phyloP scores from a whole-genome alignment of 2,888 invertebrate genomes.

The Mimumesa dahlbomi region DNA sequence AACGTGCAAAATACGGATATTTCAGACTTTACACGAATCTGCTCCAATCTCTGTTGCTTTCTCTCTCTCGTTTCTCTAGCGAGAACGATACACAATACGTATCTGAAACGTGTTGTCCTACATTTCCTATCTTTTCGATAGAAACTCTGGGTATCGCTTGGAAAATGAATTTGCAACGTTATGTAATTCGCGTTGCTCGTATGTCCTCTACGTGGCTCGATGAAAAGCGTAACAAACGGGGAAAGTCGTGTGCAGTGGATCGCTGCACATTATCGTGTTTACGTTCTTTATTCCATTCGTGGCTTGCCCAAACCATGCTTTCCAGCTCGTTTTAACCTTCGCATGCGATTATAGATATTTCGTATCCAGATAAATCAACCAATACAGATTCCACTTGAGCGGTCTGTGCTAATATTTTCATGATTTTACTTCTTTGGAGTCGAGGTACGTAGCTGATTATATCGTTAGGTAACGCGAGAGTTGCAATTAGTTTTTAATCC shows the following conservation, averaged over 20 bases:
- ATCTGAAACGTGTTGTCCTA: no score
- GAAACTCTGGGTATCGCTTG: slow-evolving; percentile 12
- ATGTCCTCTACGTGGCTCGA: slow-evolving; percentile 1
- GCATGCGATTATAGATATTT: background rate
- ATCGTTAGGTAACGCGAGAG: background rate
- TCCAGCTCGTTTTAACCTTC: slow-evolving; percentile 9
- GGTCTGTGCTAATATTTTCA: no score
- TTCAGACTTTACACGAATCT: no score
- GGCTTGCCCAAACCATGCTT: slow-evolving; percentile 32
- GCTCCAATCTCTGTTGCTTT: no score
- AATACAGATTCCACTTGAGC: no score
- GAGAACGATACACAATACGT: no score
- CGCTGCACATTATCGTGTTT: slow-evolving; percentile 62
- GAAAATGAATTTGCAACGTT: slow-evolving; percentile 35
- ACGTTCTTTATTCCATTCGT: slow-evolving; percentile 61
- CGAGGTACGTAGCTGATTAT: no score
- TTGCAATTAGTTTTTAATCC: no score
- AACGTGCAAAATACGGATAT: no score
- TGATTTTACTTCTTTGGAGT: no score
- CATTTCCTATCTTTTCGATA: slow-evolving; percentile 37
- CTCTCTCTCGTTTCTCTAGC: no score
- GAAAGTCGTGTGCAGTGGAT: slow-evolving; percentile 53
- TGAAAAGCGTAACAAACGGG: slow-evolving; percentile 35
- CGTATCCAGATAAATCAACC: background rate
- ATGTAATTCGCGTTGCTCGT: slow-evolving; percentile 16